These are phyloP conservation scores for Oophaga sylvatica DNA, from an alignment of 2,797 vertebrate genomes.

Conservation along the genomic window DNA sequence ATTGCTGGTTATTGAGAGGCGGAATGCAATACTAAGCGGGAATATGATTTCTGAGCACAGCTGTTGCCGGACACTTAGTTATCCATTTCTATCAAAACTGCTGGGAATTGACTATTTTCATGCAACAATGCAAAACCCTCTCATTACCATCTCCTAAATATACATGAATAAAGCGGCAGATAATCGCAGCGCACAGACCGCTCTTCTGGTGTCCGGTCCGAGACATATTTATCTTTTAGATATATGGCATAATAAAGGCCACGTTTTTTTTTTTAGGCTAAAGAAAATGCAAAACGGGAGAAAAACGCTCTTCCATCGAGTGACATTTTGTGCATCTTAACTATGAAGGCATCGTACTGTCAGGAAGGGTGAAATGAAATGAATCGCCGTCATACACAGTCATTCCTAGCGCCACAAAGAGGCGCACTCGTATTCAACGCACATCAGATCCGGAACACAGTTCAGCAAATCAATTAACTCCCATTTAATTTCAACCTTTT, in stretches of 20 bases:
- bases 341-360: slow-evolving; percentile 87
- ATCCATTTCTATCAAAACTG: slow-evolving; percentile 78
- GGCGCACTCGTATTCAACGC: slow-evolving; percentile 1
- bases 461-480: slow-evolving; percentile 44
- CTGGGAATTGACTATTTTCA: slow-evolving; percentile 90
- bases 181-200: slow-evolving; percentile 89
- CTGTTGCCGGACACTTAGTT: slow-evolving; percentile 72
- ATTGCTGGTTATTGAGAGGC: slow-evolving; percentile 63
- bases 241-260: slow-evolving; percentile 88
- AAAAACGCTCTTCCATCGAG: slow-evolving; percentile 80
- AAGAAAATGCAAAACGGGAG: slow-evolving; percentile 85
- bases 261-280: slow-evolving; percentile 71
- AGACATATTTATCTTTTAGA: slow-evolving; percentile 92
- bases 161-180: slow-evolving; percentile 96
- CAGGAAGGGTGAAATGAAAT: slow-evolving; percentile 67
- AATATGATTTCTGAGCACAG: slow-evolving; percentile 73
- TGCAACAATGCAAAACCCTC: slow-evolving; percentile 96
- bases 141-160: slow-evolving; percentile 99
- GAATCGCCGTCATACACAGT: slow-evolving; percentile 41
- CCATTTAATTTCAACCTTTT: slow-evolving; percentile 26
- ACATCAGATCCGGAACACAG: slow-evolving; percentile 19
- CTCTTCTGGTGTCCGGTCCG: slow-evolving; percentile 97
- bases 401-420: slow-evolving; percentile 15
- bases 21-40: slow-evolving; percentile 69
- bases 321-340: slow-evolving; percentile 90